Conservation (phyloP, 2,888 invertebrate genomes). For the Embidobia sp. region DNA sequence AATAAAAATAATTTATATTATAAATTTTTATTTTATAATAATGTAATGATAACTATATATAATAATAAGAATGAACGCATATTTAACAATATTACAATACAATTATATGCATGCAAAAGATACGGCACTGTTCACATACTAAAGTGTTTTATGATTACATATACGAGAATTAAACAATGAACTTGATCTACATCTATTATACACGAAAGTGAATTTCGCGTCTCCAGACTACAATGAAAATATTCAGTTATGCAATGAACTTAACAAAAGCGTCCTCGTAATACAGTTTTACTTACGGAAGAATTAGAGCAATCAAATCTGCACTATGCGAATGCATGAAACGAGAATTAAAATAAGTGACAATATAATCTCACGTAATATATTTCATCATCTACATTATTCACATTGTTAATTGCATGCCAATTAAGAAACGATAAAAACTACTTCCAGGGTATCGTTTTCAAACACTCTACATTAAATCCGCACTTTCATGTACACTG, state of each 20-base stretch:
- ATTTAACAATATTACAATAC: too few relatives aligned
- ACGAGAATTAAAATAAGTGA: constrained; percentile 5
- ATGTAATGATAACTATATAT: too few relatives aligned
- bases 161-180: too few relatives aligned
- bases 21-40: too few relatives aligned
- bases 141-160: too few relatives aligned
- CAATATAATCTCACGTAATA: constrained; percentile 39
- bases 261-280: constrained; percentile 22
- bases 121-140: too few relatives aligned
- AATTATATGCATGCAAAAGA: too few relatives aligned
- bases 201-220: constrained; percentile 32
- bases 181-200: too few relatives aligned
- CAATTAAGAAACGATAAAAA: constrained; percentile 5
- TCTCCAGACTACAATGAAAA: constrained; percentile 29
- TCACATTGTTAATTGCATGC: background rate
- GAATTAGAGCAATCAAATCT: constrained; percentile 5
- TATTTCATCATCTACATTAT: constrained; percentile 13
- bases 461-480: constrained; percentile 2
- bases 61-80: too few relatives aligned
- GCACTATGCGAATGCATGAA: background rate
- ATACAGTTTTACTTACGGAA: constrained; percentile 18
- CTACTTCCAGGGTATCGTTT: constrained; percentile 4
- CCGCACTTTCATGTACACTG: constrained; percentile 20
- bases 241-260: constrained; percentile 32
- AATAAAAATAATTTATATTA: too few relatives aligned